A percentile compares a stretch with the other conserved stretches of the same genome.
Conservation (phyloP, 2,113 vertebrate genomes). For the Raja brachyura region DNA sequence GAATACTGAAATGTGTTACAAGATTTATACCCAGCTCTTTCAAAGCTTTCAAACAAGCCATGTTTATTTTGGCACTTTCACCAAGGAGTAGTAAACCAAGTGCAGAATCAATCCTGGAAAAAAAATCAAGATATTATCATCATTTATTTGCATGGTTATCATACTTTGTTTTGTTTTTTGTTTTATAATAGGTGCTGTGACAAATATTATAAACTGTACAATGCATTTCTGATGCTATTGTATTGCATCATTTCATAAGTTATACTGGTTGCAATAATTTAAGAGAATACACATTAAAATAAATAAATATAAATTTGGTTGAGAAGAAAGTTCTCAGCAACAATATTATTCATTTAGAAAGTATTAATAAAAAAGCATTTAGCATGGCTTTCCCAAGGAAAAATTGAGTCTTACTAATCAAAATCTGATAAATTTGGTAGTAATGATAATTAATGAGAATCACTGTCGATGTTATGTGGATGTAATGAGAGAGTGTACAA, state of each 20-base stretch:
- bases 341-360: no score
- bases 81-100: constrained; percentile 52
- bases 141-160: neutral
- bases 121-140: neutral
- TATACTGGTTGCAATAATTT: neutral
- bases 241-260: neutral
- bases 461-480: no score
- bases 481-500: no score
- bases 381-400: no score
- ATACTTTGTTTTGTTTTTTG: neutral
- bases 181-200: neutral
- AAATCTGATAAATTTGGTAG: no score
- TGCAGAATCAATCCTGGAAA: constrained; percentile 49
- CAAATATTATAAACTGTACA: neutral
- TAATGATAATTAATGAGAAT: no score
- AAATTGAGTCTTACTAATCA: no score
- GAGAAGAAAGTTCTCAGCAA: no score
- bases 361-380: no score
- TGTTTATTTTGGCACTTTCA: constrained; percentile 52
- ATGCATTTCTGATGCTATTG: neutral
- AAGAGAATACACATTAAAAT: neutral
- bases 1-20: neutral
- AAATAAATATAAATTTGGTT: neutral
- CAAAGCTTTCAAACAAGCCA: constrained; percentile 52
- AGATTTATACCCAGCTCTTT: constrained; percentile 43